Evolutionary conservation across 2,888 invertebrate species (phyloP), one percentile per base, ranked within the genome.

Genomic region (Zeuzera pyrina): DNA sequence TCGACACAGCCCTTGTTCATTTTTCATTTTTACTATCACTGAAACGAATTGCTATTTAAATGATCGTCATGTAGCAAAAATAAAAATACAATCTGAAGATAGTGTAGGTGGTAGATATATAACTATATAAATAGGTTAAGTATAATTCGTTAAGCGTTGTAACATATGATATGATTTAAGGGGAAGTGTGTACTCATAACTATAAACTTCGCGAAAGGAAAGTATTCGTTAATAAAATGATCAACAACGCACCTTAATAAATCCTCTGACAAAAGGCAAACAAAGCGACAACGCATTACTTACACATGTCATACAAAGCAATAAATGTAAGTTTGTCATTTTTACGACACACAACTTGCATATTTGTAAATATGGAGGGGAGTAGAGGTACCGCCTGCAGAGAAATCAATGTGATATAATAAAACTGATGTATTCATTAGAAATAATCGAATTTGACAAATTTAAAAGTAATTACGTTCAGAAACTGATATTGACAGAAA

Each of bases 211-310:
- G 54, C 53, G 48, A 54, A 52, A 49, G 53, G 53, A 56, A 57
- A 41, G 54, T 57, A 55, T n/a, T 55, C 56, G 55, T 63, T 66
- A 66, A 70, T 73, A 72, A 76, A 72, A 76, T 71, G 69, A 72
- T 74, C 69, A 69, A 69, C 71, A 67, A 67, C 63, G 56, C 52
- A 44, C 49, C 52, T 63, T 53, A 66, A 79, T 79, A 79, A 77
- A 77, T 77, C 57, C 58, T 72, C 74, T 73, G 74, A 78, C 74
- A 72, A 70, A 71, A 68, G 29, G 53, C 65, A 67, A 68, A 68
- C 57, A 53, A 59, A 55, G 53, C 57, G 67, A 67, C 65, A 66
- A 55, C 54, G 55, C 68, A 73, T 77, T 70, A 72, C 60, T 70
- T 71, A 71, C 67, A 61, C 47, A 45, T 63, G 68, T 68, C 63